Evolutionary conservation across 2,888 invertebrate genomes (phyloP), one percentile per base, ranked within the genome.

Genomic region (Dicyrtoma fusca): DNA sequence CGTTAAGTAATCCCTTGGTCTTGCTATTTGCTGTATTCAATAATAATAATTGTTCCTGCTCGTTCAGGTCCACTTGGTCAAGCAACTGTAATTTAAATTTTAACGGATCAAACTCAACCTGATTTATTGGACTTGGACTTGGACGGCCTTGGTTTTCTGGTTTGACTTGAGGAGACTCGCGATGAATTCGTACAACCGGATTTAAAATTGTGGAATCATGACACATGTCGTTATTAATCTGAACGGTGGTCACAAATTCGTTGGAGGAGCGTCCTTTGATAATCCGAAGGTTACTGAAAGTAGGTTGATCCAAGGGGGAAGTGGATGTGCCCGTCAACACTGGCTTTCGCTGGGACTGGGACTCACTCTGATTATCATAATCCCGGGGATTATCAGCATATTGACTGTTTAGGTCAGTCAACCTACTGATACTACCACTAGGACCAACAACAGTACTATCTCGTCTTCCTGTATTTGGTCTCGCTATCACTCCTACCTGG

Each of bases 161-260:
- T 34, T n/a, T n/a, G n/a, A n/a, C n/a, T 44, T 68, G 68, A n/a
- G n/a, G n/a, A n/a, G n/a, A n/a, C n/a, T n/a, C n/a, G n/a, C n/a
- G n/a, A 68, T 68, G 55, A 57, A 68, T 57, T 8, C 68, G 57
- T 44, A 68, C 45, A 17, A 68, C 45, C 11, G 68, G 68, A 44
- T 68, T 68, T 11, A 64, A n/a, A 55, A 49, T 34, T 23, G 69
- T 55, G 17, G 51, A 17, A 6, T 65, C 59, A 57, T 64, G 23
- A 55, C 55, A 71, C 55, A 64, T 57, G 51, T 71, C 71, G 64
- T 65, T 65, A 44, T 45, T 59, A 53, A 71, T 71, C 21, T 65
- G 65, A 17, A 71, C 71, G 1, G 71, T 71, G 19, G 71, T 71
- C 34, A 71, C 71, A 47, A 71, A 71, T 17, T 71, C 71, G 44